Base-by-base conservation (phyloP, 2,797 vertebrate species). In the Gadopsis marmoratus region DNA sequence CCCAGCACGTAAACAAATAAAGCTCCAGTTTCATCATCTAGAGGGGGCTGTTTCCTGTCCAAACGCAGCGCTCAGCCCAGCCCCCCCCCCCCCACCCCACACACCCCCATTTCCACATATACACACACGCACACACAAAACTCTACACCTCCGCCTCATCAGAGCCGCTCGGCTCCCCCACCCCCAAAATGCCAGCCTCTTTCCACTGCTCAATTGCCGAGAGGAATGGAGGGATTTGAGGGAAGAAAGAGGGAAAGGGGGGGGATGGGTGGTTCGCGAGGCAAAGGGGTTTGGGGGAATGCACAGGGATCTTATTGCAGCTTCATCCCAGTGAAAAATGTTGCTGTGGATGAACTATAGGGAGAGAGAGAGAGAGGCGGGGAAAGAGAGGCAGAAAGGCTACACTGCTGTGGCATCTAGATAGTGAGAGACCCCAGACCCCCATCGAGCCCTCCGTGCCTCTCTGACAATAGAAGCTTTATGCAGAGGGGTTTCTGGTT, bases 181-280 rank as follows among this genome's bases (percentile, higher is more conserved):
- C 84, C 91, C 92, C 90, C 82, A 91, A 92, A 94, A 92, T 93
- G 89, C 91, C 90, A 94, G 90, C 89, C 94, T 93, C 92, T 93
- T 94, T 94, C 92, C 93, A 93, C 93, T 90, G 92, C 92, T 94
- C 91, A 93, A 93, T 89, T 94, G 93, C 92, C 78, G 86, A 88
- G 89, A 94, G 92, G 92, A 93, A 94, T 93, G 91, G 89, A 94
- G 93, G 91, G 93, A 94, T 95, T 94, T 91, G 92, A 93, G 92
- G 93, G 92, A 96, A 96, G 95, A 96, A 94, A 95, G 93, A 93
- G 94, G 91, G 88, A 85, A 89, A 86, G 81, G 78, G 86, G 86
- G 89, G 90, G 92, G 92, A 91, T 91, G 92, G 94, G 90, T 88
- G 85, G 50, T 54, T 84, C 2, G 26, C 75, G 78, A 90, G 84